These are phyloP conservation scores for Drosophila grimshawi DNA, from an alignment of 1,140 invertebrate genomes.

Conservation along the genomic window DNA sequence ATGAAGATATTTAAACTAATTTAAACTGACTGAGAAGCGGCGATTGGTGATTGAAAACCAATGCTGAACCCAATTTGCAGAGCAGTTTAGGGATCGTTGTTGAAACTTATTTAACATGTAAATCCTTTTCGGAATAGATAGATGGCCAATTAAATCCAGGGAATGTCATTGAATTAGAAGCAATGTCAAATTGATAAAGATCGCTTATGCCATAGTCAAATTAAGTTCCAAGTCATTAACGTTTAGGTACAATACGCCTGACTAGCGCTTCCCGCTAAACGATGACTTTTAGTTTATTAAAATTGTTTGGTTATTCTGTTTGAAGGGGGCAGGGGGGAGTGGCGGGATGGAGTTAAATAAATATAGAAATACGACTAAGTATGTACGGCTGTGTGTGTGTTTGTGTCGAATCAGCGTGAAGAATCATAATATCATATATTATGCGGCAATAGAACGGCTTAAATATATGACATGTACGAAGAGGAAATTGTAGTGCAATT, in stretches of 20 bases:
- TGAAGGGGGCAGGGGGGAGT: no score
- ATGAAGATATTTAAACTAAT: neutral
- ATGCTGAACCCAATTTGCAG: no score
- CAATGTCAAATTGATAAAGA: conserved; percentile 3
- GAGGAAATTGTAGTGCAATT: conserved; percentile 37
- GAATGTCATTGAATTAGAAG: conserved; percentile 8
- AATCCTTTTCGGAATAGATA: no score
- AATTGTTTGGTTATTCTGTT: no score
- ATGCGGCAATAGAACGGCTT: neutral
- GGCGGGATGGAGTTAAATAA: neutral
- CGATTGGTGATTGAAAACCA: no score
- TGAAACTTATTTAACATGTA: no score
- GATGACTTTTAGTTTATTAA: conserved; percentile 28
- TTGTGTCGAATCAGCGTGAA: neutral
- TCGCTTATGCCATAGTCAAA: neutral
- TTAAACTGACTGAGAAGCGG: no score
- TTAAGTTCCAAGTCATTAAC: conserved; percentile 36
- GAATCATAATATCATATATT: conserved; percentile 24
- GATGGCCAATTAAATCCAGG: neutral
- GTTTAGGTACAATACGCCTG: conserved; percentile 10
- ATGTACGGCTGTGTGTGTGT: neutral
- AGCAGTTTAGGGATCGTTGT: no score
- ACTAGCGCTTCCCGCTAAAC: conserved; percentile 7
- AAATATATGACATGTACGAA: conserved; percentile 37
- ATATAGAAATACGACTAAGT: neutral